A percentile compares a stretch with the other conserved stretches of the same genome.
Conservation (phyloP, 2,113 vertebrate species). For the Xenopus laevis region DNA sequence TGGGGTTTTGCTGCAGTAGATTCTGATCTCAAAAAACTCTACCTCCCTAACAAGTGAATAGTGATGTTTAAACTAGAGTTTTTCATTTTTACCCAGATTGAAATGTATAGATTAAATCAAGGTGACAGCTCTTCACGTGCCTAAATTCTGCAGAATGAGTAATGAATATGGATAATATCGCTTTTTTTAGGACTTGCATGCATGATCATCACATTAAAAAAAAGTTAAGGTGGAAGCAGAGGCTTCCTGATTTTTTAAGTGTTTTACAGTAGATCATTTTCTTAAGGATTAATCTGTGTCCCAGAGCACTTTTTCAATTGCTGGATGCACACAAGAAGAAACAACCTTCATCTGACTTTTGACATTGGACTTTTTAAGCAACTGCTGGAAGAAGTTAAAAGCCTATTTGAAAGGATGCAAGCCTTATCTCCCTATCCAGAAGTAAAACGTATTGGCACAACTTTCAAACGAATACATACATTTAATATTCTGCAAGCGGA, state of each 20-base stretch:
- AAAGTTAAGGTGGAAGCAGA: neutral
- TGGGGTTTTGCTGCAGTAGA: too few relatives aligned
- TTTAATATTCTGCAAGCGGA: constrained; percentile 7
- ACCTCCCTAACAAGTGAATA: neutral
- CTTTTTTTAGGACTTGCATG: neutral
- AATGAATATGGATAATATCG: constrained; percentile 13
- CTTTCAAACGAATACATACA: constrained; percentile 3
- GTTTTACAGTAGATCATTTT: neutral
- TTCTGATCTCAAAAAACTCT: too few relatives aligned
- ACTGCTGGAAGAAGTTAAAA: constrained; percentile 9
- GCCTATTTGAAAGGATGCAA: neutral
- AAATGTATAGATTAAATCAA: neutral
- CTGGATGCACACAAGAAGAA: neutral
- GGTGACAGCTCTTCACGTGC: constrained; percentile 1
- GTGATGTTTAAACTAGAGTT: neutral
- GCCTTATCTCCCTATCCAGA: neutral
- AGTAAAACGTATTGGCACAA: constrained; percentile 12
- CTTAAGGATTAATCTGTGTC: neutral
- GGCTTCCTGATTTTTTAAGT: neutral
- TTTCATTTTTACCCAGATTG: neutral
- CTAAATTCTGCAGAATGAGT: neutral
- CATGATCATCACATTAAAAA: neutral
- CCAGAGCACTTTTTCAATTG: neutral
- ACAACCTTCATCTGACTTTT: constrained; percentile 6
- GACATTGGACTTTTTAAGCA: neutral